A percentile compares a stretch with the other conserved stretches of the same genome.
These are phyloP conservation scores for Clarias magur DNA, from an alignment of 2,113 vertebrate species.

Conservation along the genomic window DNA sequence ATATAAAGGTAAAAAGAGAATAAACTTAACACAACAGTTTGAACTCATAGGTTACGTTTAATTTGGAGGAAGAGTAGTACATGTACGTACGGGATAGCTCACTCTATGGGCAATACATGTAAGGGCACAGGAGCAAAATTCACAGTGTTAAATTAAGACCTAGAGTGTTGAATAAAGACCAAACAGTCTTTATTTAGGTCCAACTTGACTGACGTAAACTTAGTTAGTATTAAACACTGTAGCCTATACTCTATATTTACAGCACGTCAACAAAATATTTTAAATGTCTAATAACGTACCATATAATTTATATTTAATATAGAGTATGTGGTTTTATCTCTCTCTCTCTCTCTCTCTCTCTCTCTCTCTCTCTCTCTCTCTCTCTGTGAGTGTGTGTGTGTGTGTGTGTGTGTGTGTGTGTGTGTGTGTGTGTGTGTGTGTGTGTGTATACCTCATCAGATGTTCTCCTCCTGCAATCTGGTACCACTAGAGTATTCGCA, in stretches of 20 bases:
- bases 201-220: no score
- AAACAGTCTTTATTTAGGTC: no score
- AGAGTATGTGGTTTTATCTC: no score
- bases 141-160: no score
- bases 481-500: constrained; percentile 65
- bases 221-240: no score
- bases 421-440: not conserved
- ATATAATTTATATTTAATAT: not conserved
- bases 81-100: not conserved
- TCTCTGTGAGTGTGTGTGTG: not conserved
- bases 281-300: not conserved
- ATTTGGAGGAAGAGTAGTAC: not conserved
- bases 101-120: not conserved
- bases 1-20: not conserved
- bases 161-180: no score
- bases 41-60: not conserved
- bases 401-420: not conserved
- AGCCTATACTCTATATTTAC: not conserved
- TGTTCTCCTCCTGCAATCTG: constrained; percentile 56
- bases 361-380: no score
- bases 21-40: not conserved
- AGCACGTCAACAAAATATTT: not conserved
- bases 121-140: no score
- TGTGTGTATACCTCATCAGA: constrained; percentile 63
- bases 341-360: no score